A percentile compares a stretch with the other conserved stretches of the same genome.
These are phyloP conservation scores for Oscheius sp. DNA, from an alignment of 2,888 invertebrate species.

Conservation along the genomic window DNA sequence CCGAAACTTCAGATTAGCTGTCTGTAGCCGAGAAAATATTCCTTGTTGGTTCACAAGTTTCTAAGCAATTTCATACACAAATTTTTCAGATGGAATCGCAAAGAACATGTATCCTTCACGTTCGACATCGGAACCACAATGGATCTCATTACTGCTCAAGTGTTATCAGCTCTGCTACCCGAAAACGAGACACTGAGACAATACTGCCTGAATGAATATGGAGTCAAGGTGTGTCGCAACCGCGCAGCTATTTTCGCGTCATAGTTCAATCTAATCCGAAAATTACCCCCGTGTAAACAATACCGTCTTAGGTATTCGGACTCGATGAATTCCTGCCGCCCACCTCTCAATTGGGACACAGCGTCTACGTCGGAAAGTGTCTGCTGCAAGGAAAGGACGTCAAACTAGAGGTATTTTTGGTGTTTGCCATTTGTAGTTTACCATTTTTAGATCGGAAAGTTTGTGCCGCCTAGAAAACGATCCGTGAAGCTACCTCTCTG, in stretches of 20 bases:
- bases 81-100: conserved; percentile 7
- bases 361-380: conserved; percentile 65
- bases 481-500: conserved; percentile 20
- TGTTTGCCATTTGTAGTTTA: not conserved
- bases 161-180: conserved; percentile 50
- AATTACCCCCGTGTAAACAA: conserved; percentile 18
- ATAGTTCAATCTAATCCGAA: conserved; percentile 24
- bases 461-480: conserved; percentile 25
- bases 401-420: conserved; percentile 57
- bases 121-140: conserved; percentile 56
- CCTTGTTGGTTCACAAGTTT: too few relatives aligned
- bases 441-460: conserved; percentile 24
- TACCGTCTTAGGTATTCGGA: conserved; percentile 54
- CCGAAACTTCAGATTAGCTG: too few relatives aligned
- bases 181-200: conserved; percentile 45
- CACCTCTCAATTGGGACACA: conserved; percentile 58
- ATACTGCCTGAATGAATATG: conserved; percentile 59
- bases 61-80: too few relatives aligned
- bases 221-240: conserved; percentile 52
- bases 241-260: not conserved
- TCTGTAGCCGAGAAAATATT: too few relatives aligned
- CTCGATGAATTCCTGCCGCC: conserved; percentile 58
- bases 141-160: conserved; percentile 56
- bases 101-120: conserved; percentile 35
- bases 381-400: conserved; percentile 67